Conservation (phyloP, 2,888 invertebrate genomes). For the Watsonalla cultraria region DNA sequence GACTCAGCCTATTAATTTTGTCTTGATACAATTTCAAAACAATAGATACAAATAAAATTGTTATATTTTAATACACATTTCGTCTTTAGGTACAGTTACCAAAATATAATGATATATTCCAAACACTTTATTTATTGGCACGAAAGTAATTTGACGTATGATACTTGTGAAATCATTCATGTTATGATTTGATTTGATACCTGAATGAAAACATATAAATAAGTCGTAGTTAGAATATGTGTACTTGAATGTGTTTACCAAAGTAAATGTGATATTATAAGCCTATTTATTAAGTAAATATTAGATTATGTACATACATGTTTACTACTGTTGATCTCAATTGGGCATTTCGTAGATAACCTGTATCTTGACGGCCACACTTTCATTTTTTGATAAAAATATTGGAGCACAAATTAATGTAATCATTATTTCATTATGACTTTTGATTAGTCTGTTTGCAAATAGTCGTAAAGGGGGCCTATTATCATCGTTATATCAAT, state of each 20-base stretch:
- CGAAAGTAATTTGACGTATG: not conserved
- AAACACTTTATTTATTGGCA: not conserved
- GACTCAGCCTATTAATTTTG: too few relatives aligned
- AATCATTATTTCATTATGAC: too few relatives aligned
- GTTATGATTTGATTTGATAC: not conserved
- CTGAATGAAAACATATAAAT: too few relatives aligned
- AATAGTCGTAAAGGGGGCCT: too few relatives aligned
- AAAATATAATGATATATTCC: not conserved
- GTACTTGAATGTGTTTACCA: conserved; percentile 29
- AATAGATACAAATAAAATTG: too few relatives aligned
- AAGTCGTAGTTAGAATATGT: conserved; percentile 1
- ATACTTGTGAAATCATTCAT: not conserved
- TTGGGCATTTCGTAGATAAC: conserved; percentile 22
- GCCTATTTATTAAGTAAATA: conserved; percentile 18
- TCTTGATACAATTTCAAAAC: too few relatives aligned
- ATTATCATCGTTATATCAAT: too few relatives aligned
- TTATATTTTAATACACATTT: too few relatives aligned
- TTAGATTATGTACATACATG: conserved; percentile 21
- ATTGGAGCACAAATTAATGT: too few relatives aligned
- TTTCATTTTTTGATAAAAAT: not conserved
- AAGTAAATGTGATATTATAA: conserved; percentile 52
- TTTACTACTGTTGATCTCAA: conserved; percentile 45
- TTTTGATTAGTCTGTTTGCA: too few relatives aligned
- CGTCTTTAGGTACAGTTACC: not conserved
- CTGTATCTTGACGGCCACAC: not conserved